Conservation (phyloP, 64 coral and sea anemone genomes). For the Porites lutea region DNA sequence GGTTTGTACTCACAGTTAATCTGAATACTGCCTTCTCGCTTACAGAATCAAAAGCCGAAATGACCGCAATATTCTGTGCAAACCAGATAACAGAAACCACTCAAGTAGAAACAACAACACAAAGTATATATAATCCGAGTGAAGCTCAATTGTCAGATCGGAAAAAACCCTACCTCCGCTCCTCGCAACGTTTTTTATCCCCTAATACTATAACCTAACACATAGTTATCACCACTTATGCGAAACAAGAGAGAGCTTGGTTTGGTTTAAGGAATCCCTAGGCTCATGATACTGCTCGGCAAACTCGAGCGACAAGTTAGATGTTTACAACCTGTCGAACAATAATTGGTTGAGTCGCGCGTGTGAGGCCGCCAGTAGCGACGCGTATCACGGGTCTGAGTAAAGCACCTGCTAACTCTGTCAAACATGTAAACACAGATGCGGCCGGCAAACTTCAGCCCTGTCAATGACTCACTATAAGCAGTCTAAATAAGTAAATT, state of each 20-base stretch:
- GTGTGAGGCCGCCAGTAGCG: neutral
- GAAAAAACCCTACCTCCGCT: neutral
- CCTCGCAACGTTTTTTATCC: neutral
- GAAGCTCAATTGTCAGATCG: neutral
- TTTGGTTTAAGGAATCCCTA: conserved; percentile 9
- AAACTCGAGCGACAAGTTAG: conserved; percentile 6
- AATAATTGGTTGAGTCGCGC: conserved; percentile 26
- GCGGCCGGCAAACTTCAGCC: neutral
- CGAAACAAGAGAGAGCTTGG: neutral
- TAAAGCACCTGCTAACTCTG: conserved; percentile 14
- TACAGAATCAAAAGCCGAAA: neutral
- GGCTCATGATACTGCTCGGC: neutral
- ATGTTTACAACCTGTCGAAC: conserved; percentile 37
- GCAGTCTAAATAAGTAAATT: no score
- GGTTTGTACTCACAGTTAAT: neutral
- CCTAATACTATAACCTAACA: neutral
- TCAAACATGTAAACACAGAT: neutral
- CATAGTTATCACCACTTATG: neutral
- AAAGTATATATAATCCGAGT: neutral
- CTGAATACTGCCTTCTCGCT: neutral
- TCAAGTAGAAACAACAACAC: neutral
- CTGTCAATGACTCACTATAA: no score
- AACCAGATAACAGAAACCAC: conserved; percentile 33
- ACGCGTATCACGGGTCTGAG: conserved; percentile 12
- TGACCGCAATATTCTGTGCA: neutral